Percentiles rank a stretch among this genome's conserved stretches.
Evolutionary conservation across 2,888 invertebrate species (phyloP).

Genomic region (Hemistola chrysoprasaria): DNA sequence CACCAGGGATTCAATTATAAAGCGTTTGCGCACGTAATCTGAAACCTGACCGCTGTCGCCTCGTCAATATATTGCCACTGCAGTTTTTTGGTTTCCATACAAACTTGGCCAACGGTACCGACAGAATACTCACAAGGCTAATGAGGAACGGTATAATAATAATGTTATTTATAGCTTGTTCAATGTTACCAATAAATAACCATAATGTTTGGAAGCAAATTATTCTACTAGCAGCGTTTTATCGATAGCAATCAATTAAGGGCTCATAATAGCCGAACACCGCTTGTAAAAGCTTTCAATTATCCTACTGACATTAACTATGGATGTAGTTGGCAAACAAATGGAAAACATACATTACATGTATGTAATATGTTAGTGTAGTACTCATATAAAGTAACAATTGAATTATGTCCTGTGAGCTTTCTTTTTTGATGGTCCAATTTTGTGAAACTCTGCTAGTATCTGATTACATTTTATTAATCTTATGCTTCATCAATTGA

Average conservation of each 20-base stretch:
- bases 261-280: slow-evolving; percentile 7
- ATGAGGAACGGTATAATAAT: no score
- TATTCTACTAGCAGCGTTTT: background rate
- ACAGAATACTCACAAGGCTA: slow-evolving; percentile 22
- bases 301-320: slow-evolving; percentile 12
- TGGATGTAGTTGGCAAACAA: slow-evolving; percentile 9
- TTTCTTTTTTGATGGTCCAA: slow-evolving; percentile 15
- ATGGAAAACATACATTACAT: slow-evolving; percentile 10
- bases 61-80: slow-evolving; percentile 33
- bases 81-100: slow-evolving; percentile 24
- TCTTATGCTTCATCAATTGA: background rate
- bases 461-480: slow-evolving; percentile 3
- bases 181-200: slow-evolving; percentile 2
- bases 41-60: slow-evolving; percentile 44
- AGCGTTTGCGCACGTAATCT: slow-evolving; percentile 51
- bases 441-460: slow-evolving; percentile 30
- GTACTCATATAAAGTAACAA: background rate
- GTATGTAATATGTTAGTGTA: no score
- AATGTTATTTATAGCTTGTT: background rate
- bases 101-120: slow-evolving; percentile 20
- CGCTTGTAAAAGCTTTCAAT: slow-evolving; percentile 7
- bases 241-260: slow-evolving; percentile 11
- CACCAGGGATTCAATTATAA: slow-evolving; percentile 56
- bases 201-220: slow-evolving; percentile 1
- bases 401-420: slow-evolving; percentile 5